A percentile compares a stretch with the other conserved stretches of the same genome.
These are phyloP conservation scores for Drosophila tripunctata DNA, from an alignment of 2,888 invertebrate genomes.

Conservation along the genomic window DNA sequence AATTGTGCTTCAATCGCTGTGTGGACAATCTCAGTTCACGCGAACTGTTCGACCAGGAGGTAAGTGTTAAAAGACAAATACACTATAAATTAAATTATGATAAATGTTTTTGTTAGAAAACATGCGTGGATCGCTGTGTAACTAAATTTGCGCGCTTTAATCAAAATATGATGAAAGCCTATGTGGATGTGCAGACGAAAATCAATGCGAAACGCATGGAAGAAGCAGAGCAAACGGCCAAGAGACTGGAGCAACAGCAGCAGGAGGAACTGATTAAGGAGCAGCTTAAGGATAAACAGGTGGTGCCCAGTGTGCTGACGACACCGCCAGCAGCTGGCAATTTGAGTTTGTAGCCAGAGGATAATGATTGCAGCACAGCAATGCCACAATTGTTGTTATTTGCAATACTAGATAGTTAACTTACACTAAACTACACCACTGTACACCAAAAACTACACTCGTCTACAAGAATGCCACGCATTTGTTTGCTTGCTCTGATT, in stretches of 20 bases:
- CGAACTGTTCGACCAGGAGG: conserved; percentile 76
- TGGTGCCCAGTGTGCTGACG: conserved; percentile 32
- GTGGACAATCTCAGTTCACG: conserved; percentile 82
- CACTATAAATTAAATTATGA: background rate
- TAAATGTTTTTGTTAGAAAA: conserved; percentile 48
- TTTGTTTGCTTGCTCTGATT: conserved; percentile 78
- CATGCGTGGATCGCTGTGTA: conserved; percentile 82
- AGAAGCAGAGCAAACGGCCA: conserved; percentile 78
- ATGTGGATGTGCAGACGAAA: conserved; percentile 83
- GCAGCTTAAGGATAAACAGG: conserved; percentile 34
- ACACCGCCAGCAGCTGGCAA: conserved; percentile 32
- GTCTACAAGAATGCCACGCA: conserved; percentile 59
- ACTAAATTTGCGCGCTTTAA: conserved; percentile 84
- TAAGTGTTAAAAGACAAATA: conserved; percentile 54
- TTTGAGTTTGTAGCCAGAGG: conserved; percentile 53
- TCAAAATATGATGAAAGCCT: conserved; percentile 83
- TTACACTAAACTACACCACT: conserved; percentile 15
- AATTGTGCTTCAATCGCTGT: conserved; percentile 82
- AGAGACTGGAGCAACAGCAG: conserved; percentile 54
- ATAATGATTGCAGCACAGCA: conserved; percentile 25
- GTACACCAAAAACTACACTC: conserved; percentile 8
- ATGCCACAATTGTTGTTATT: conserved; percentile 57
- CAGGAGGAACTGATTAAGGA: conserved; percentile 40
- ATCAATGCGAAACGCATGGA: conserved; percentile 81
- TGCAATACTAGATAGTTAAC: conserved; percentile 61